Evolutionary conservation across 2,888 invertebrate species (phyloP), one percentile per base, ranked within the genome.

Genomic region (Cetonia aurata): DNA sequence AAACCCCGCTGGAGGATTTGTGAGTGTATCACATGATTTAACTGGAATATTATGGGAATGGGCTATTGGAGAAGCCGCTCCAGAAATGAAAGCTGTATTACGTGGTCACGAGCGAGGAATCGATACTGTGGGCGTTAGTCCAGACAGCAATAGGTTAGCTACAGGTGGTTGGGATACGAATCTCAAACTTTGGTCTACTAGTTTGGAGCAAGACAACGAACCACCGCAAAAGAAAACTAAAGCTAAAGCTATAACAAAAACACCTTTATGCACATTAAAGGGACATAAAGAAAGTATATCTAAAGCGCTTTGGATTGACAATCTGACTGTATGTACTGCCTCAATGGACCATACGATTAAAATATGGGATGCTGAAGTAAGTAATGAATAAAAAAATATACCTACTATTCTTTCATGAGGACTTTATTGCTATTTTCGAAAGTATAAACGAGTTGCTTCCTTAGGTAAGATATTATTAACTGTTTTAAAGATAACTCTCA

Each of bases 291-390:
- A 99, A 84, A 93, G 93, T 12, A 90, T 99, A 15, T 94, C 95
- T 0, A 90, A 92, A 0, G 89, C 94, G 0, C 89, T 91, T 67
- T 99, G 98, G 98, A 89, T 93, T 77, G 92, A 93, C 76, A 87
- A 87, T 69, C 87, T 90, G 75, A 93, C 93, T 73, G 86, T 98
- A 1, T 88, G 95, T 8, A 96, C 97, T 0, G 90, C 93, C 66
- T 96, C 98, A 0, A 97, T 96, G 96, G 99, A 99, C 86, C 98
- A 99, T 82, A 94, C 97, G 0, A 86, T 99, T 13, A 93, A 95
- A 83, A 83, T 97, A 8, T 99, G 99, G 99, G 98, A 99, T 84
- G 88, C 94, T 53, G 93, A 95, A 74, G 82, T 83, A 77, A 76
- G 57, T 57, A 68, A 12, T 15, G 10, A 4, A 15, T 1, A 12